Evolutionary conservation across 64 coral and sea anemone species (phyloP).

Genomic region (Dendronephthya gigantea): DNA sequence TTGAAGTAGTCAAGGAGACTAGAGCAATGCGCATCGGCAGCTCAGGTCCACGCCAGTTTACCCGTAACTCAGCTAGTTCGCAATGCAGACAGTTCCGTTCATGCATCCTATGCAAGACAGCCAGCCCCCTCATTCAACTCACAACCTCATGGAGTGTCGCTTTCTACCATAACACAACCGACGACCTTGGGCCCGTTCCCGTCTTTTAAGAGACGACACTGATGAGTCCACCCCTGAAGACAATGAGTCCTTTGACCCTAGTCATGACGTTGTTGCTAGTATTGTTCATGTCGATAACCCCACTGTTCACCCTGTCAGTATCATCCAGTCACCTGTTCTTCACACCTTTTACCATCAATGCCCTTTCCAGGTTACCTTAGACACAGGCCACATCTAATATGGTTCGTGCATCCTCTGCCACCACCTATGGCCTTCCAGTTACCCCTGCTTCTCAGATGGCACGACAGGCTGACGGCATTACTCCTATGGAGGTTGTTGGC

Average conservation of each 20-base stretch:
- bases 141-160: constrained; percentile 6
- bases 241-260: neutral
- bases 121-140: constrained; percentile 28
- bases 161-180: neutral
- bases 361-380: constrained; percentile 23
- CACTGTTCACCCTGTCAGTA: constrained; percentile 11
- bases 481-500: constrained; percentile 20
- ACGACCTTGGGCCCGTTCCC: constrained; percentile 8
- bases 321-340: constrained; percentile 17
- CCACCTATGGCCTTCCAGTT: neutral
- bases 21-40: constrained; percentile 17
- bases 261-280: neutral
- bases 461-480: constrained; percentile 22
- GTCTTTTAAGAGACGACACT: neutral
- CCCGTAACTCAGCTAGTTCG: neutral
- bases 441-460: constrained; percentile 35
- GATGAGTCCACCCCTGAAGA: neutral
- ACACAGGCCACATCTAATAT: constrained; percentile 39
- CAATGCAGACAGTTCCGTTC: neutral
- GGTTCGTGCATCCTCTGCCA: constrained; percentile 12
- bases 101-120: constrained; percentile 14
- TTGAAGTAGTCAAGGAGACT: neutral
- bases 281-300: neutral
- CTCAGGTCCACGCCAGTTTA: neutral
- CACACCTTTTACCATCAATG: constrained; percentile 11